phyloP scores from a whole-genome alignment of 2,888 invertebrate species.

The Metellina segmentata region DNA sequence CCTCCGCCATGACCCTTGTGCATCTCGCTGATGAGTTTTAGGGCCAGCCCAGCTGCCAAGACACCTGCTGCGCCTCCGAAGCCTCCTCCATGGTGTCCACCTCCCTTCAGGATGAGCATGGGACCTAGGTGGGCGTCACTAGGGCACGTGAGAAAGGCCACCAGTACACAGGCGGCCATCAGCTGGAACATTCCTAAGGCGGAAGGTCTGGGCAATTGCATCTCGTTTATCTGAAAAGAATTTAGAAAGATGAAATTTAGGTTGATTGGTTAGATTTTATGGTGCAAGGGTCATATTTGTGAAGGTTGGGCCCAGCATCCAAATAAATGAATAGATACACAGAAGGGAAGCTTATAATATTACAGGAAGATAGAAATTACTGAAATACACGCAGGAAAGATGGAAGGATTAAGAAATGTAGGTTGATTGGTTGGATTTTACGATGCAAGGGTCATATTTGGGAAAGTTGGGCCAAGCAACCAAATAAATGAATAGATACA shows the following conservation, averaged over 20 bases:
- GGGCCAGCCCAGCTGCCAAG: conserved; percentile 42
- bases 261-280: too few species aligned
- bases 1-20: background rate
- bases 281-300: too few species aligned
- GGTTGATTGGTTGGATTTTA: too few species aligned
- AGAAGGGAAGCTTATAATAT: too few species aligned
- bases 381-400: too few species aligned
- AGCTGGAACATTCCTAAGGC: conserved; percentile 31
- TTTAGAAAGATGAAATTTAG: background rate
- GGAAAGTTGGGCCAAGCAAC: too few species aligned
- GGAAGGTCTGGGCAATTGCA: conserved; percentile 24
- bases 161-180: conserved; percentile 23
- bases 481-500: too few species aligned
- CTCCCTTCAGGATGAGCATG: conserved; percentile 34
- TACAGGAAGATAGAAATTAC: too few species aligned
- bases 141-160: conserved; percentile 11
- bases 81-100: conserved; percentile 8
- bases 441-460: too few species aligned
- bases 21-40: conserved; percentile 34
- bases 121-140: conserved; percentile 36
- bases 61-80: conserved; percentile 30
- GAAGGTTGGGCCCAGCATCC: too few species aligned
- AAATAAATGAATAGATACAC: too few species aligned
- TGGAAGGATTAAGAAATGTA: too few species aligned
- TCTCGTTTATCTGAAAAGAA: background rate